phyloP scores from a whole-genome alignment of 2,888 invertebrate species.

The Rhingia campestris region DNA sequence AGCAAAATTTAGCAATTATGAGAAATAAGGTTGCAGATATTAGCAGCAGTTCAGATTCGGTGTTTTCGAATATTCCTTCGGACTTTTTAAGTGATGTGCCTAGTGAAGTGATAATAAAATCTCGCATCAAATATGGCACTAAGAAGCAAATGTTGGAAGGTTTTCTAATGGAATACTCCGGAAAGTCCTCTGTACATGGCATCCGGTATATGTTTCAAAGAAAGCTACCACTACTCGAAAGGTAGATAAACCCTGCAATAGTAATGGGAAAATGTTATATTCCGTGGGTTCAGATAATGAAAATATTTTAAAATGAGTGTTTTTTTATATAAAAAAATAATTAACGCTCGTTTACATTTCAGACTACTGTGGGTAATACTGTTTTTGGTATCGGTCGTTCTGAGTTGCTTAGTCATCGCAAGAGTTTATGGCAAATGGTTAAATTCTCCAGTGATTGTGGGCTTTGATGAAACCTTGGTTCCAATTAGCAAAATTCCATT shows the following conservation, averaged over 20 bases:
- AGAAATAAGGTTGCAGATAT: conserved; percentile 34
- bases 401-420: conserved; percentile 79
- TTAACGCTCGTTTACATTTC: not conserved
- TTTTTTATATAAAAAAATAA: too few species aligned
- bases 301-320: too few species aligned
- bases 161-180: conserved; percentile 80
- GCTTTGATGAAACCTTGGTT: conserved; percentile 81
- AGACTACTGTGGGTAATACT: conserved; percentile 80
- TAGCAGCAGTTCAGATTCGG: conserved; percentile 31
- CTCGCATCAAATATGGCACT: conserved; percentile 80
- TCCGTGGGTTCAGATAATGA: too few species aligned
- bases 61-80: conserved; percentile 72
- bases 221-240: conserved; percentile 80
- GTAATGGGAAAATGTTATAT: not conserved
- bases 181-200: conserved; percentile 80
- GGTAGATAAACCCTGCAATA: conserved; percentile 74
- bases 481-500: conserved; percentile 80
- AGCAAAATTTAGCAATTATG: conserved; percentile 15
- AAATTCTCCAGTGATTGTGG: conserved; percentile 80
- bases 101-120: conserved; percentile 80
- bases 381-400: conserved; percentile 79
- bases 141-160: conserved; percentile 79
- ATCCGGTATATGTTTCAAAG: conserved; percentile 81
- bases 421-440: conserved; percentile 80
- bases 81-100: conserved; percentile 80